Evolutionary conservation across 1,140 invertebrate genomes (phyloP), one percentile per base, ranked within the genome.

Genomic region (Papilio machaon): DNA sequence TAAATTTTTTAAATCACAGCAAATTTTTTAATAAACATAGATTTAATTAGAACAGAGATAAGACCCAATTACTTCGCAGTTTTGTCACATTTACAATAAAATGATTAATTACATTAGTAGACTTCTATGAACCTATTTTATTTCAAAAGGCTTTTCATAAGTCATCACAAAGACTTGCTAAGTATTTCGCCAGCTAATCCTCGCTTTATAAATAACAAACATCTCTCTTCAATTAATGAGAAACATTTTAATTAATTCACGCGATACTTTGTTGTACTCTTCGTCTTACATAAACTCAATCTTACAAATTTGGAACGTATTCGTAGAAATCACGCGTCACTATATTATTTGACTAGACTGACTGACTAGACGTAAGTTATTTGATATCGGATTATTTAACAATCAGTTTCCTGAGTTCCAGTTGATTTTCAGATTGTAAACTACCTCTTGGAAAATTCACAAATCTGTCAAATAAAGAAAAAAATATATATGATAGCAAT

Each of bases 401-500:
- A 0, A 2, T 1, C 23, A 30, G 23, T 30, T 30, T 30, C 23
- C 23, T 30, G 23, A 30, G 23, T 30, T 30, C 23, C 23, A 30
- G 23, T 30, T 30, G 23, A 30, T 30, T 30, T 30, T 30, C 23
- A 30, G 23, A 30, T 30, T 30, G 0, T 30, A 30, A 30, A 30
- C 2, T 30, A 30, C 23, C 0, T 30, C 23, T 30, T 30, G 23
- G 23, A 30, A 30, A 30, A 30, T 6, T 70, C 64, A 11, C 30
- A 15, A 10, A 70, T 70, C 30, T 70, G 30, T 70, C 64, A 70
- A 70, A 64, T 10, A 64, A 30, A 70, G 30, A 70, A 70, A 60
- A 23, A 60, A 70, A 70, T 30, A 30, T 67, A 67, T 23, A 64
- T 64, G 19, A 15, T 35, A 30, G 13, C 64, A 70, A 70, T 70